Conservation (phyloP, 1,140 invertebrate species). For the Penaeus japonicus region DNA sequence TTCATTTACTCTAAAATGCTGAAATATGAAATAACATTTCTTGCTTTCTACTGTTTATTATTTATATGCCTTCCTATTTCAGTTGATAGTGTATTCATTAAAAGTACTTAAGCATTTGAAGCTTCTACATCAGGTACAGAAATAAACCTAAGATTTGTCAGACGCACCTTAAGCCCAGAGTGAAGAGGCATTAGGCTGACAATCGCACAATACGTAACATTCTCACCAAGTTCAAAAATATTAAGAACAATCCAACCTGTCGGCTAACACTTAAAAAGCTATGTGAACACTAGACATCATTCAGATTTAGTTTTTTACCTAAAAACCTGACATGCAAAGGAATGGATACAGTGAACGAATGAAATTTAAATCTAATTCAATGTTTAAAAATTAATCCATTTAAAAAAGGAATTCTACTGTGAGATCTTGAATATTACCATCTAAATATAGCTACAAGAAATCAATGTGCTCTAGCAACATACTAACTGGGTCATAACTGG, state of each 20-base stretch:
- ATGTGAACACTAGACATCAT: neutral
- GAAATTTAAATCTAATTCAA: no score
- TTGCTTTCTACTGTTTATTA: no score
- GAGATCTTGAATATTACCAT: no score
- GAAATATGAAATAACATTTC: neutral
- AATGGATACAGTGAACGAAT: no score
- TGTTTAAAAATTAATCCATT: no score
- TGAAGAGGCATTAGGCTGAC: neutral
- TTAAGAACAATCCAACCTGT: neutral
- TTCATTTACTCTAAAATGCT: neutral
- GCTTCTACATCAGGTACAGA: slow-evolving; percentile 4
- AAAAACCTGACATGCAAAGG: neutral
- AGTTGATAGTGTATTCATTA: neutral
- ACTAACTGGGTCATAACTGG: no score
- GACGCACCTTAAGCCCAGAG: neutral
- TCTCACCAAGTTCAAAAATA: neutral
- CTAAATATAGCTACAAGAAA: no score
- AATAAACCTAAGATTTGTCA: neutral
- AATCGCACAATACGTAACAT: neutral
- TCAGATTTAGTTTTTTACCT: neutral
- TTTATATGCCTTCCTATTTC: neutral
- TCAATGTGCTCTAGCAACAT: no score
- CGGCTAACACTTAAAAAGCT: neutral
- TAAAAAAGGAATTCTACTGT: no score
- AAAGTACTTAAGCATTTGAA: neutral